These are phyloP conservation scores for Vulpes vulpes DNA, from an alignment of 2,113 vertebrate species.

Conservation along the genomic window DNA sequence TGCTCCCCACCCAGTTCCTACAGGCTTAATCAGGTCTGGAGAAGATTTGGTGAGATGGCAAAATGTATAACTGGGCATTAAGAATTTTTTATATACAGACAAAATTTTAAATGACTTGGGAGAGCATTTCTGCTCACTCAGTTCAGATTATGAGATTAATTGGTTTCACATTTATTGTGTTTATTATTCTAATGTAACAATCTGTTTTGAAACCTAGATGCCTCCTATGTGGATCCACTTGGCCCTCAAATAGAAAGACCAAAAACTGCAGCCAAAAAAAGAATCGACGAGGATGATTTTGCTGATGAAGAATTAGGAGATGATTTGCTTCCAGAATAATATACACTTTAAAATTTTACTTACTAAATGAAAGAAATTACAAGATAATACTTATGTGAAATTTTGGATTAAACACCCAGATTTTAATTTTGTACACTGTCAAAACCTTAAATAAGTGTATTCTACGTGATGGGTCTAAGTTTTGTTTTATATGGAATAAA, in stretches of 20 bases:
- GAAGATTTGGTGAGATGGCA: slow-evolving; percentile 1
- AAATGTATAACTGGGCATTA: background rate
- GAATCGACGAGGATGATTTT: slow-evolving; percentile 95
- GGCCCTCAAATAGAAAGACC: slow-evolving; percentile 96
- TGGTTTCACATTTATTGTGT: background rate
- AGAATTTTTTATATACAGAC: background rate
- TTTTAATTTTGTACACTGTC: slow-evolving; percentile 60
- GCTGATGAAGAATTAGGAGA: slow-evolving; percentile 97
- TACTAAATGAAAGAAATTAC: slow-evolving; percentile 10
- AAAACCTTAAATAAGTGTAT: slow-evolving; percentile 62
- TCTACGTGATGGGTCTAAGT: slow-evolving; percentile 5
- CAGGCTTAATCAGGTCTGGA: background rate
- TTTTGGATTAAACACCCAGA: slow-evolving; percentile 16
- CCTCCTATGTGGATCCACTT: slow-evolving; percentile 95
- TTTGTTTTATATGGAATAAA: slow-evolving; percentile 63
- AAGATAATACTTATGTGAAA: slow-evolving; percentile 18
- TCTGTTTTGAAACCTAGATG: slow-evolving; percentile 89
- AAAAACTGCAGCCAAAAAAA: slow-evolving; percentile 94
- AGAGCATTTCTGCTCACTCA: slow-evolving; percentile 63
- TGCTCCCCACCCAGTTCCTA: background rate
- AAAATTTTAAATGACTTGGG: background rate
- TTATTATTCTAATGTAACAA: background rate
- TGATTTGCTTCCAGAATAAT: slow-evolving; percentile 95
- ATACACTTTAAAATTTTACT: background rate
- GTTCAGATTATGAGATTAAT: background rate